Conservation (phyloP, 2,888 invertebrate genomes). For the Sesamia inferens region DNA sequence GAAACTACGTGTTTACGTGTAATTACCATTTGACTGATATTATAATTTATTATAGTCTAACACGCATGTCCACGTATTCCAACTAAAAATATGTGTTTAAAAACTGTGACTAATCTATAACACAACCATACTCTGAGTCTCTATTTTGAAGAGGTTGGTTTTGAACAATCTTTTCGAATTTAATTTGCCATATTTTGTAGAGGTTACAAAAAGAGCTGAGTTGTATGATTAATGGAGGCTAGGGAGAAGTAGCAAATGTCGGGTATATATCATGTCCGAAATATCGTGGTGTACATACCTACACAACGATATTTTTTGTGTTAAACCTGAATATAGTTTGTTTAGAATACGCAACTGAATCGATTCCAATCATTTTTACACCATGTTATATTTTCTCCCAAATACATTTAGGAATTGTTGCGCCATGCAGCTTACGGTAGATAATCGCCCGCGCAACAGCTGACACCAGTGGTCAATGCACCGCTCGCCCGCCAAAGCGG, state of each 20-base stretch:
- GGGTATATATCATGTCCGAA: constrained; percentile 11
- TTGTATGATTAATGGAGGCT: constrained; percentile 51
- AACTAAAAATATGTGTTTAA: constrained; percentile 15
- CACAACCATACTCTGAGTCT: constrained; percentile 7
- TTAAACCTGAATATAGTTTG: no score
- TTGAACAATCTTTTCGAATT: constrained; percentile 35
- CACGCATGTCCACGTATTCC: constrained; percentile 45
- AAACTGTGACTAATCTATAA: background rate
- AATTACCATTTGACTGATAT: constrained; percentile 24
- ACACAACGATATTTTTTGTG: no score
- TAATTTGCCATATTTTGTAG: constrained; percentile 40
- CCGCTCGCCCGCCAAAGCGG: no score
- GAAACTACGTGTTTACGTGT: constrained; percentile 36
- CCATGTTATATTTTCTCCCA: no score
- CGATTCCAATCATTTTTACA: no score
- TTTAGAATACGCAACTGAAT: no score
- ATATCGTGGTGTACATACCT: background rate
- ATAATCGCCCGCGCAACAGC: no score
- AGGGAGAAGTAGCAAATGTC: constrained; percentile 18
- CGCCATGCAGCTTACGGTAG: no score
- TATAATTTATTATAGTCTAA: constrained; percentile 31
- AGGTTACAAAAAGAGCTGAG: constrained; percentile 45
- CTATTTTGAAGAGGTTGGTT: constrained; percentile 7
- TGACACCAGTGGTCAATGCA: no score
- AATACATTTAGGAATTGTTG: no score